Evolutionary conservation across 2,888 invertebrate genomes (phyloP).

Genomic region (Onthophagus sagittarius): DNA sequence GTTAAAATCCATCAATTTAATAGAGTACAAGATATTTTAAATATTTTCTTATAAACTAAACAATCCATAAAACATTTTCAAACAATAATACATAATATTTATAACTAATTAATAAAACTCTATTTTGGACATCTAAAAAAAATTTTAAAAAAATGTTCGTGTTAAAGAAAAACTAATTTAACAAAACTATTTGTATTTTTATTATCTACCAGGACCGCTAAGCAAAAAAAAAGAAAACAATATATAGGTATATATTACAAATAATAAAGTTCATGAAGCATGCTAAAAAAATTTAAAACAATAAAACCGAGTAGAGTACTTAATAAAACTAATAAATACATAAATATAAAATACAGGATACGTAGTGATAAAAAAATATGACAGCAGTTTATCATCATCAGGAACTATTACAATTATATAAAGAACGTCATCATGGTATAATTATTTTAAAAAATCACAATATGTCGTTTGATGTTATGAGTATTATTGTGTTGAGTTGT

Average conservation of each 20-base stretch:
- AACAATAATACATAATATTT: no score
- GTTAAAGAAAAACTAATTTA: constrained; percentile 6
- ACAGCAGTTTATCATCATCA: constrained; percentile 25
- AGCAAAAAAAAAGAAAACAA: constrained; percentile 16
- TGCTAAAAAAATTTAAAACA: constrained; percentile 20
- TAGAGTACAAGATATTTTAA: no score
- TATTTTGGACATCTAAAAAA: no score
- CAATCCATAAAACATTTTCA: no score
- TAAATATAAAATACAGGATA: constrained; percentile 23
- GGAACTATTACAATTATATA: constrained; percentile 32
- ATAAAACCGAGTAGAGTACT: constrained; percentile 8
- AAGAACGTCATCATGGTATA: constrained; percentile 7
- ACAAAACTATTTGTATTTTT: constrained; percentile 19
- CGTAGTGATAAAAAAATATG: constrained; percentile 22
- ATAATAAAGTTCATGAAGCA: constrained; percentile 15
- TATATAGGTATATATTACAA: constrained; percentile 12
- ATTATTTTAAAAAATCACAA: constrained; percentile 39
- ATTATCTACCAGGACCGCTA: constrained; percentile 22
- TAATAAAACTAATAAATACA: constrained; percentile 21
- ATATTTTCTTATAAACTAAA: no score
- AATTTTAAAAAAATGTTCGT: no score
- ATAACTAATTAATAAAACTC: no score
- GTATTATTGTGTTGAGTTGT: constrained; percentile 40
- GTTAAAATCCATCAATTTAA: no score
- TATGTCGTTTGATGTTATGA: constrained; percentile 37